Evolutionary conservation across 1,140 invertebrate species (phyloP).

Genomic region (Leguminivora glycinivorella): DNA sequence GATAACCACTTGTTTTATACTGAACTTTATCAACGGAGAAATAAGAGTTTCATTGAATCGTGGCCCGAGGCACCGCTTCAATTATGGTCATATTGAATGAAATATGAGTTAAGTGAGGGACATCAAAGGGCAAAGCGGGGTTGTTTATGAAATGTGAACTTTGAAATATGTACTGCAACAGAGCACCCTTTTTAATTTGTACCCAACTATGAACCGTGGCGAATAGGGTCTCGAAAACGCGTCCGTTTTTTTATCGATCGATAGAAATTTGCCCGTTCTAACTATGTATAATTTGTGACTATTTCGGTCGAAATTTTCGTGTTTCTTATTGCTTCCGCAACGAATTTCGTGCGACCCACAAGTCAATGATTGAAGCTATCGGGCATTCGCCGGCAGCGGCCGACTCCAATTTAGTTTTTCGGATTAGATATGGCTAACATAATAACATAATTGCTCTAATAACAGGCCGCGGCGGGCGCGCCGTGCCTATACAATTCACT

Average conservation of each 20-base stretch:
- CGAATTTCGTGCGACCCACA: constrained; percentile 77
- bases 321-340: constrained; percentile 79
- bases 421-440: constrained; percentile 78
- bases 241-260: constrained; percentile 49
- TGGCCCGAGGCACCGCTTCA: constrained; percentile 55
- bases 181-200: constrained; percentile 76
- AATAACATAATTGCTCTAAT: constrained; percentile 79
- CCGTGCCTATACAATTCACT: constrained; percentile 78
- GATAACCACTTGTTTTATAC: constrained; percentile 46
- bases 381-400: constrained; percentile 74
- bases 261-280: constrained; percentile 50
- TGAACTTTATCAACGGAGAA: constrained; percentile 53
- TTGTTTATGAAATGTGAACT: constrained; percentile 73
- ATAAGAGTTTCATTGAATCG: constrained; percentile 64
- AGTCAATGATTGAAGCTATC: constrained; percentile 77
- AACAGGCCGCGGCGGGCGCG: constrained; percentile 64
- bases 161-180: constrained; percentile 67
- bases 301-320: constrained; percentile 68
- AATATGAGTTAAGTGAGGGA: constrained; percentile 77
- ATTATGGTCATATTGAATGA: constrained; percentile 77
- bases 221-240: constrained; percentile 55
- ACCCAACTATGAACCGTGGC: constrained; percentile 68
- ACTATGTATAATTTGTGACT: constrained; percentile 61
- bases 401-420: constrained; percentile 78
- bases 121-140: constrained; percentile 72